Conservation (phyloP, 2,113 vertebrate species). For the Bostrychus sinensis region DNA sequence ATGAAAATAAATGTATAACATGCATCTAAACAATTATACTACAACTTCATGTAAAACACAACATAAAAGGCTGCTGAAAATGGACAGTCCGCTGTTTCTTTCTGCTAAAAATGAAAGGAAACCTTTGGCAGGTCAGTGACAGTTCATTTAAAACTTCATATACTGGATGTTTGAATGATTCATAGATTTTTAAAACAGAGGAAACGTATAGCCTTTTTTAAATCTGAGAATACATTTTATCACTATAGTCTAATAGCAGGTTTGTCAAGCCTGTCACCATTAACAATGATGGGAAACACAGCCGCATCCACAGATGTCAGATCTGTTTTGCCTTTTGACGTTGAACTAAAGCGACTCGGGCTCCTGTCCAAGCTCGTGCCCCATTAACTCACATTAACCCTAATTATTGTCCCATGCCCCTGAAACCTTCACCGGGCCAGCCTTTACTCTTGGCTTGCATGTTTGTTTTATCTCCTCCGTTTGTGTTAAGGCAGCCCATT, state of each 20-base stretch:
- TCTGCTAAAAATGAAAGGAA: too few relatives aligned
- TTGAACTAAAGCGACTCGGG: conserved; percentile 37
- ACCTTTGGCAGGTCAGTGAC: too few relatives aligned
- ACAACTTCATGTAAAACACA: too few relatives aligned
- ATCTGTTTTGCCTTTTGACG: conserved; percentile 57
- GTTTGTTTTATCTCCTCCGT: conserved; percentile 39
- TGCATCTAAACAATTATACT: too few relatives aligned
- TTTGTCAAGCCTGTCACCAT: background rate
- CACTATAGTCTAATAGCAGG: conserved; percentile 10
- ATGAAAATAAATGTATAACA: too few relatives aligned
- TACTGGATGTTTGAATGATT: too few relatives aligned
- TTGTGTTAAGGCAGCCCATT: conserved; percentile 41
- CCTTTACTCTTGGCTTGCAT: conserved; percentile 36
- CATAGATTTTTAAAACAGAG: too few relatives aligned
- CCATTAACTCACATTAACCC: conserved; percentile 74
- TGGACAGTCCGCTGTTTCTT: too few relatives aligned
- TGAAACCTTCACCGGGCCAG: conserved; percentile 37
- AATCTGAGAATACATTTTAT: conserved; percentile 4
- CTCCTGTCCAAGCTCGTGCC: conserved; percentile 35
- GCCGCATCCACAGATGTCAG: conserved; percentile 40
- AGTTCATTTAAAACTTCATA: too few relatives aligned
- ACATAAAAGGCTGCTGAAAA: too few relatives aligned
- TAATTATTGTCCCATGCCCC: conserved; percentile 62
- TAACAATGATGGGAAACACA: conserved; percentile 17
- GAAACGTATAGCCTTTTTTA: too few relatives aligned